Conservation (phyloP, 2,888 invertebrate genomes). For the Gerosis bhagava region DNA sequence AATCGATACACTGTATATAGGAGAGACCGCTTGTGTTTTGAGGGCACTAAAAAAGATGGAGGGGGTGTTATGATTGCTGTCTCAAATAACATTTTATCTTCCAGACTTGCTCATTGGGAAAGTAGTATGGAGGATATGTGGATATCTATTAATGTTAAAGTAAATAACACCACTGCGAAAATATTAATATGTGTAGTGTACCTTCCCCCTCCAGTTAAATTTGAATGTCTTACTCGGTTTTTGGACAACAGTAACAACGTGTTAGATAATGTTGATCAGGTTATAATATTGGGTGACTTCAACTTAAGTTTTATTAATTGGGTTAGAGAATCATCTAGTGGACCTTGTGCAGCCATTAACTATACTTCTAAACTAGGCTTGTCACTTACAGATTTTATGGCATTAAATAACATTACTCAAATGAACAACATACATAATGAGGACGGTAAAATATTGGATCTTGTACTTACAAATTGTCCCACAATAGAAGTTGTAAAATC, state of each 20-base stretch:
- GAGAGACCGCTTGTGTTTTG: background rate
- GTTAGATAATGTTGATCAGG: constrained; percentile 21
- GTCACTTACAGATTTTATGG: constrained; percentile 28
- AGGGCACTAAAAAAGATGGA: constrained; percentile 9
- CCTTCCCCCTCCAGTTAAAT: constrained; percentile 24
- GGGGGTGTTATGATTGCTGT: constrained; percentile 26
- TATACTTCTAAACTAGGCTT: constrained; percentile 22
- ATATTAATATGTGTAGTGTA: constrained; percentile 27
- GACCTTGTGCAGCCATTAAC: constrained; percentile 16
- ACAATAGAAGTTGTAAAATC: constrained; percentile 9
- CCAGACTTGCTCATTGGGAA: too few species aligned
- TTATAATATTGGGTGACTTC: constrained; percentile 30
- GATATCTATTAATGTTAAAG: constrained; percentile 12
- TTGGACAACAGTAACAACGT: constrained; percentile 15
- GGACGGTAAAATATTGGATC: constrained; percentile 21
- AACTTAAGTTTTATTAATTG: constrained; percentile 29
- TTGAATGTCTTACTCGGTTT: constrained; percentile 9
- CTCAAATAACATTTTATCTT: constrained; percentile 14
- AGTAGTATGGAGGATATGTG: constrained; percentile 20
- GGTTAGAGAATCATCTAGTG: background rate
- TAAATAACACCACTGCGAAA: constrained; percentile 7
- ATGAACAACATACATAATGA: constrained; percentile 24
- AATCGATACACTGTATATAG: constrained; percentile 6
- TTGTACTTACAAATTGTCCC: constrained; percentile 22
- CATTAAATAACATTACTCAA: constrained; percentile 26